Evolutionary conservation across 1,140 invertebrate genomes (phyloP), one percentile per base, ranked within the genome.

Genomic region (Chelonus insularis): DNA sequence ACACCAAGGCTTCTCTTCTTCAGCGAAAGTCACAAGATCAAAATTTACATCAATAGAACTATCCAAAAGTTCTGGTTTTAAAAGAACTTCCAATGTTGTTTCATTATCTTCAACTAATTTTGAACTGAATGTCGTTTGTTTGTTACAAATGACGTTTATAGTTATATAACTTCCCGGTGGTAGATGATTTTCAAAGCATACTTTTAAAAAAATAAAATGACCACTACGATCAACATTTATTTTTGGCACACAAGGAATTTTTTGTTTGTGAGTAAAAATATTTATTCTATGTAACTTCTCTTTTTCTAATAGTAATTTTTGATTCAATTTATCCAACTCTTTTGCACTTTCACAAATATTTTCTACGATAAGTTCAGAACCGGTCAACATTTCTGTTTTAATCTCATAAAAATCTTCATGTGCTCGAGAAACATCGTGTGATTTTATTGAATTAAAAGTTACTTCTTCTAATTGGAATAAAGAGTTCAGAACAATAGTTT

Each of bases 251-350:
- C 54, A 62, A 21, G 51, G 50, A 4, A 74, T 37, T 25, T 65
- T 64, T 0, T 68, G 36, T 52, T 74, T 74, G 9, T 64, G 63
- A 14, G 71, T 66, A 52, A 74, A 78, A 51, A 77, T 60, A 64
- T 75, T 79, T 55, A 80, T 77, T 47, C 70, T 69, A 9, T 62
- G 68, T 2, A 77, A 54, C 16, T 63, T 63, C 51, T 79, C 63
- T 61, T 69, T 62, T 18, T 65, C 61, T 0, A 20, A n/a, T 5
- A 45, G 6, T 21, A 73, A 60, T 9, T 1, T 60, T 11, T 67
- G 32, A 52, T 75, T 68, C 0, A 66, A 57, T 0, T 1, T 3
- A 47, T 69, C 16, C 16, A 75, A 37, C 37, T 69, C 57, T 34
- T 69, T 66, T 0, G 34, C 52, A 57, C 67, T 71, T 2, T 68